Evolutionary conservation across 2,888 invertebrate genomes (phyloP), one percentile per base, ranked within the genome.

Genomic region (Drosophila pseudotalamancana): DNA sequence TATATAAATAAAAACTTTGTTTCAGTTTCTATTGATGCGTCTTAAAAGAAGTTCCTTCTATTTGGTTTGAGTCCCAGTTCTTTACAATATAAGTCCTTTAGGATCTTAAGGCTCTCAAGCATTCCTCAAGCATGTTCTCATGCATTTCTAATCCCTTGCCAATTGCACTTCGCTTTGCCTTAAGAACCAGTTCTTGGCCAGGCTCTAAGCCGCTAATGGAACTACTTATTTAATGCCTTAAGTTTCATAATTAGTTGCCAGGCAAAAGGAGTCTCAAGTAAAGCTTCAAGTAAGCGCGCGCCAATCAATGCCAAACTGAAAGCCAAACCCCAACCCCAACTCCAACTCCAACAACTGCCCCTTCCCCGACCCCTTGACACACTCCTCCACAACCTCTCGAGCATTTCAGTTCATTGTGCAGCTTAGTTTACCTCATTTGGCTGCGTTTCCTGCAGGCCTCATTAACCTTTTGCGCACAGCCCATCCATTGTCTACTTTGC

Each of bases 391-490:
- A 11, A 6, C 16, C 35, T 27, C n/a, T 11, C 3, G 19, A 12
- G 18, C 23, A 49, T 27, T 69, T 27, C 14, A 23, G n/a, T 50
- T 27, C 21, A 55, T 45, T 61, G 61, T 62, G 27, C 29, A 34
- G 37, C 45, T 48, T 40, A 14, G 27, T 37, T 49, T 50, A 34
- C 43, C 53, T 68, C 25, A 45, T 50, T 70, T 62, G 50, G 55
- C 65, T 75, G 72, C 55, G 29, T 50, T 51, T 66, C 75, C 75
- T 66, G 62, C 63, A 77, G 81, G 81, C 81, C 81, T 87, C 81
- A 81, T 81, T 81, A 81, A 87, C 81, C 87, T 87, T 77, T 77
- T 74, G 42, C 46, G 61, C 64, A 54, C 43, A 49, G 46, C 39
- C 60, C 57, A 55, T 72, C 42, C 59, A 74, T 87, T 81, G 87